Percentiles rank a stretch among this genome's conserved stretches.
phyloP scores from a whole-genome alignment of 2,113 vertebrate genomes.

The Mesoclemmys tuberculata region DNA sequence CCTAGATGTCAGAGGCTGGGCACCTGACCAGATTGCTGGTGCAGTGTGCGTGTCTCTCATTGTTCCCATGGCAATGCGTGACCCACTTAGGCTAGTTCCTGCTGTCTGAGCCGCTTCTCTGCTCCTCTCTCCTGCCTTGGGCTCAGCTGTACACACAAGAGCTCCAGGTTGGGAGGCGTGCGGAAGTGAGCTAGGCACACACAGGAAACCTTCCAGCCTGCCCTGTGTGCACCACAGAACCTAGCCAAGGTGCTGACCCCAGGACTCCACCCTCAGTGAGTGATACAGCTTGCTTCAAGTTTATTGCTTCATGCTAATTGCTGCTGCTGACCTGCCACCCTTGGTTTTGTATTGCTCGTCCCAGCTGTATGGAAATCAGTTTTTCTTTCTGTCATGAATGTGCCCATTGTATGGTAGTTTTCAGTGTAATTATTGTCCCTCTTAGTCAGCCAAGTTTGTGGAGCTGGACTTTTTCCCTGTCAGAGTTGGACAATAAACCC shows the following conservation, averaged over 20 bases:
- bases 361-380: constrained; percentile 25
- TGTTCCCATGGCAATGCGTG: accelerated
- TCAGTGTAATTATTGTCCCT: constrained; percentile 71
- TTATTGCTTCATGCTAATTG: background rate
- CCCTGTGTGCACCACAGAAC: background rate
- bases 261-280: background rate
- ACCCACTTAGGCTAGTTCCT: background rate
- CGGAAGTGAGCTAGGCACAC: background rate
- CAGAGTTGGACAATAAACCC: constrained; percentile 64
- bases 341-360: constrained; percentile 18
- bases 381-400: constrained; percentile 63
- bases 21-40: accelerated
- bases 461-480: constrained; percentile 59
- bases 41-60: accelerated
- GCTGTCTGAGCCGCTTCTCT: accelerated
- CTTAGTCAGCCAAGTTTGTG: constrained; percentile 70
- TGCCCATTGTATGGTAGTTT: constrained; percentile 61
- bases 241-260: background rate
- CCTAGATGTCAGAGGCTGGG: accelerated
- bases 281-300: constrained; percentile 40
- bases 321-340: background rate
- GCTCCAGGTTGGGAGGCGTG: background rate
- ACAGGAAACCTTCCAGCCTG: accelerated
- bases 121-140: accelerated
- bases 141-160: accelerated